Evolutionary conservation across 2,113 vertebrate genomes (phyloP), one percentile per base, ranked within the genome.

Genomic region (Baryphthengus martii): DNA sequence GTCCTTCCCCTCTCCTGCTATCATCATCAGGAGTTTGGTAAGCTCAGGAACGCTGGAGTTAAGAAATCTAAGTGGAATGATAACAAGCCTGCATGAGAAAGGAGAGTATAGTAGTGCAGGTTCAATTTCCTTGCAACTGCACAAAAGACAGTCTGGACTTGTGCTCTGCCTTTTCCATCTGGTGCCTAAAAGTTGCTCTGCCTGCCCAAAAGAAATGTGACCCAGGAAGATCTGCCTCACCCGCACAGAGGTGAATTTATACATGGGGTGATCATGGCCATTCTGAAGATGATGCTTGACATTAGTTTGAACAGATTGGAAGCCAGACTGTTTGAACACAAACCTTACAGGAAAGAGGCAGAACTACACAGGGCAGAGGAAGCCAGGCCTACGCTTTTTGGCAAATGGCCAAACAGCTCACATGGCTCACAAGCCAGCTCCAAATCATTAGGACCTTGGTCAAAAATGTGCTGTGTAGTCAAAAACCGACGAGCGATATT

Each of bases 361-460:
- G 50, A 68, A n/a, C 31, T 52, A 42, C 52, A 66, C 7, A 2
- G 17, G 40, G 58, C 62, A 68, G 49, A 74, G 23, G 40, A 49
- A 83, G 15, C 18, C 11, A 23, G n/a, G 31, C 12, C 26, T 73
- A 9, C 45, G 10, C n/a, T 56, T 37, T 61, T 23, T 29, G 21
- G 40, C 37, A 73, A 79, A 55, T 1, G 55, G 25, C 39, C 88
- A 81, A 13, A 49, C 4, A 66, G 61, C 39, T 72, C 68, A 47
- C 19, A 31, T 0, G 0, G 0, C 45, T 85, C 45, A 42, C 35
- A 85, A 39, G 40, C 3, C 44, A 72, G 82, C 42, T 93, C n/a
- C 56, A 3, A 0, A 15, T 59, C 49, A 40, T 56, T 31, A 68
- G 31, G 50, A 81, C 25, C 25, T 73, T 37, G 17, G 37, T 73